phyloP scores from a whole-genome alignment of 2,797 vertebrate genomes.

The Florisuga fusca region DNA sequence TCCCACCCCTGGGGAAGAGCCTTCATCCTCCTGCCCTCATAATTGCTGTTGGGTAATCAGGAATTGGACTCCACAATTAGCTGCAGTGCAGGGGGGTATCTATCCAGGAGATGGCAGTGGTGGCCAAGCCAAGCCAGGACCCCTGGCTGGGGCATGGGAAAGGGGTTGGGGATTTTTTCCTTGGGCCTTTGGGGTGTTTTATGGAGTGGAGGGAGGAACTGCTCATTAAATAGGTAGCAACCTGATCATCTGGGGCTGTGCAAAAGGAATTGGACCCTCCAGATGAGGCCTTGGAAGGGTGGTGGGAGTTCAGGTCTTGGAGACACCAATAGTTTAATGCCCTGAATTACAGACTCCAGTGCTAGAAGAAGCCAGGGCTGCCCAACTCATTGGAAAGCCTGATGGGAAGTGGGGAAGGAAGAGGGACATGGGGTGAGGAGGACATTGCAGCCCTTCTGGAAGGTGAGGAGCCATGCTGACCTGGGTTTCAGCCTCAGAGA shows the following conservation, averaged over 20 bases:
- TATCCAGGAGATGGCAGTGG: conserved; percentile 71
- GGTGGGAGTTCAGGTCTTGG: background rate
- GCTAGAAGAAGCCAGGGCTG: background rate
- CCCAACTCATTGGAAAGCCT: background rate
- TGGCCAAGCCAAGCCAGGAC: conserved; percentile 32
- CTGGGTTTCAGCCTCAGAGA: background rate
- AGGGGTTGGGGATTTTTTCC: background rate
- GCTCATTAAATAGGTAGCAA: background rate
- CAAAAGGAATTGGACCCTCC: background rate
- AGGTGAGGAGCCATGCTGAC: accelerated
- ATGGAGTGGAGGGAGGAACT: background rate
- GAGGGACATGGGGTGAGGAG: background rate
- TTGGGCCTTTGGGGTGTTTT: background rate
- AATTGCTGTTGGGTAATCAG: background rate
- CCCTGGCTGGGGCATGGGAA: background rate
- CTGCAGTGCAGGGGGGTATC: background rate
- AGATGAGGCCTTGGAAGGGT: background rate
- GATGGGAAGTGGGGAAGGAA: background rate
- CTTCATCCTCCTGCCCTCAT: background rate
- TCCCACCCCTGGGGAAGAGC: background rate
- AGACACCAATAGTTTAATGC: background rate
- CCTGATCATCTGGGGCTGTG: background rate
- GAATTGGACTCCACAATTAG: background rate
- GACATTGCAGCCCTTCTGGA: accelerated
- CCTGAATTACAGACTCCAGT: background rate